Percentiles rank a stretch among this genome's conserved stretches.
These are phyloP conservation scores for Trichechus manatus DNA, from an alignment of 2,113 vertebrate genomes.

Conservation along the genomic window DNA sequence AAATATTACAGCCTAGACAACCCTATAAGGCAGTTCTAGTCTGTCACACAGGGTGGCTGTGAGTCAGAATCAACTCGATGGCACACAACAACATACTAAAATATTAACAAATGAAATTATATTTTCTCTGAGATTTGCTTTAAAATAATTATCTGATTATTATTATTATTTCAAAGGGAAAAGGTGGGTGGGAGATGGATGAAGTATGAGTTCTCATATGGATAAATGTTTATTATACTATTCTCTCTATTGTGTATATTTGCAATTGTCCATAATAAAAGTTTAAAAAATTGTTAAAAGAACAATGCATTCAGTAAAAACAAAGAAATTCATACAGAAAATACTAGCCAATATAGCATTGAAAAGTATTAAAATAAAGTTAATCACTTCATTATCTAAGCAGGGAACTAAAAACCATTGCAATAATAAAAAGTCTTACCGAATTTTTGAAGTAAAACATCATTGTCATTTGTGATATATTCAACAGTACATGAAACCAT, in stretches of 20 bases:
- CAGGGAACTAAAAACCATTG: background rate
- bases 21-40: no score
- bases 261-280: background rate
- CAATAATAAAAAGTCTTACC: background rate
- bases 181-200: no score
- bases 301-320: background rate
- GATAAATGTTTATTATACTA: background rate
- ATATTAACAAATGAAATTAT: no score
- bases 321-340: background rate
- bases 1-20: no score
- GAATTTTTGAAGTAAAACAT: background rate
- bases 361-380: constrained; percentile 39
- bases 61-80: no score
- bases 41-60: no score
- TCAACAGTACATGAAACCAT: background rate
- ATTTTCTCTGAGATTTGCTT: background rate
- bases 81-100: no score
- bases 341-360: background rate
- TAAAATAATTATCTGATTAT: background rate
- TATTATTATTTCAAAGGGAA: background rate
- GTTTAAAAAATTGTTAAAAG: background rate
- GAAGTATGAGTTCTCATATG: background rate
- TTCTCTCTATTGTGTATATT: background rate
- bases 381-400: background rate
- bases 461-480: background rate